A percentile compares a stretch with the other conserved stretches of the same genome.
Conservation (phyloP, 2,888 invertebrate genomes). For the Cyclophora albipunctata region DNA sequence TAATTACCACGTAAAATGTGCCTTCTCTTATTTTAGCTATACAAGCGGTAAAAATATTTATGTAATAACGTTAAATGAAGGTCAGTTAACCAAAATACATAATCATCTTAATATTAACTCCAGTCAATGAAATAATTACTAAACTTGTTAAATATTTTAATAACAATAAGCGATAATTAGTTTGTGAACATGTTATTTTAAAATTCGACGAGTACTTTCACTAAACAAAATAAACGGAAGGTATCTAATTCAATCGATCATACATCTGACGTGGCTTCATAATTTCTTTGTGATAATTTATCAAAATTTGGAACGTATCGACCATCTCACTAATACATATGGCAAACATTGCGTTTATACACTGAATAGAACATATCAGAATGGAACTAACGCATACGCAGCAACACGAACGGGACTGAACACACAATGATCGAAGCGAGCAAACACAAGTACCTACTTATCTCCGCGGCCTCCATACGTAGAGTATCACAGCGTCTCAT, state of each 20-base stretch:
- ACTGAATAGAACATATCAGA: conserved; percentile 29
- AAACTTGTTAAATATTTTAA: conserved; percentile 60
- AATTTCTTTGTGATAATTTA: conserved; percentile 43
- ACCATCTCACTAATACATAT: conserved; percentile 70
- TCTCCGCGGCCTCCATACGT: conserved; percentile 1
- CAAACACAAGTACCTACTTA: conserved; percentile 4
- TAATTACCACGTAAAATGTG: conserved; percentile 70
- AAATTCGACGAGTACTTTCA: conserved; percentile 14
- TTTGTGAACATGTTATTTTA: conserved; percentile 68
- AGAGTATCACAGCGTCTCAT: conserved; percentile 4
- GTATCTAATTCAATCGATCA: conserved; percentile 33
- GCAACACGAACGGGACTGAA: conserved; percentile 24
- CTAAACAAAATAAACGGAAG: conserved; percentile 27
- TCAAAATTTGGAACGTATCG: conserved; percentile 52
- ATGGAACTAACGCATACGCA: conserved; percentile 22
- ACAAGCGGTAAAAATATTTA: conserved; percentile 71
- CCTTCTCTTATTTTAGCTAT: conserved; percentile 70
- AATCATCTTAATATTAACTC: conserved; percentile 53
- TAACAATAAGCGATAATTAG: conserved; percentile 70
- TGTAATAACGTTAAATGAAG: conserved; percentile 53
- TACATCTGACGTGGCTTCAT: conserved; percentile 37
- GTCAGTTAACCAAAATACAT: conserved; percentile 51
- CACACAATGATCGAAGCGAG: conserved; percentile 24
- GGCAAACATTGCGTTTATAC: conserved; percentile 59
- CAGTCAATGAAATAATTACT: conserved; percentile 69